Evolutionary conservation across 2,888 invertebrate species (phyloP), one percentile per base, ranked within the genome.

Genomic region (Acleris emargana): DNA sequence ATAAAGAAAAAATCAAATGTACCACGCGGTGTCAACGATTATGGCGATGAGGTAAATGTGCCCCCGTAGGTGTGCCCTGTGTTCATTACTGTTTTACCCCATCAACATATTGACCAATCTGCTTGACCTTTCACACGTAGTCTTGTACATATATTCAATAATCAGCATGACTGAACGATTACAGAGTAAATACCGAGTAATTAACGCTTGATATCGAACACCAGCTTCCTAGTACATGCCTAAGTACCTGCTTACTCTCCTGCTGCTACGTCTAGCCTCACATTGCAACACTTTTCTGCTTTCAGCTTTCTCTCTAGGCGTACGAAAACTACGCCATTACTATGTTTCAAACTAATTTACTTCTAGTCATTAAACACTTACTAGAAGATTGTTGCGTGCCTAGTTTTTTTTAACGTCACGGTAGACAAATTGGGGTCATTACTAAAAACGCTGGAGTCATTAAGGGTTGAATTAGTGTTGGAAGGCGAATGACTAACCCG

Each of bases 21-120:
- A 97, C 95, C 97, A 97, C 94, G 97, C 97, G 89, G 97, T 97
- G 89, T 97, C 97, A 79, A 97, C 97, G 91, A 97, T 97, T 90
- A 97, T 97, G 94, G 96, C 97, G 84, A 96, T 97, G 96, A 96
- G 96, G 97, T 97, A 96, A 96, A 77, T 84, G 81, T 83, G 83
- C 85, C 91, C 91, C 89, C 76, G 82, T 92, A 91, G 89, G 89
- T 88, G 84, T 89, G 83, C 77, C 81, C 83, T 83, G 79, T 84
- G 79, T 82, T 80, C 80, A 80, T 82, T 74, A 77, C 79, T 84
- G 82, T 84, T 77, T 76, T 32, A 32, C 71, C 75, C 80, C 71
- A 72, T 76, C 74, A 74, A 77, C 50, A 62, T 45, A 57, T 62
- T 77, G 76, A 69, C 74, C 74, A 74, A 77, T 77, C 71, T 72